Evolutionary conservation across 1,140 invertebrate genomes (phyloP).

Genomic region (Belonocnema kinseyi): DNA sequence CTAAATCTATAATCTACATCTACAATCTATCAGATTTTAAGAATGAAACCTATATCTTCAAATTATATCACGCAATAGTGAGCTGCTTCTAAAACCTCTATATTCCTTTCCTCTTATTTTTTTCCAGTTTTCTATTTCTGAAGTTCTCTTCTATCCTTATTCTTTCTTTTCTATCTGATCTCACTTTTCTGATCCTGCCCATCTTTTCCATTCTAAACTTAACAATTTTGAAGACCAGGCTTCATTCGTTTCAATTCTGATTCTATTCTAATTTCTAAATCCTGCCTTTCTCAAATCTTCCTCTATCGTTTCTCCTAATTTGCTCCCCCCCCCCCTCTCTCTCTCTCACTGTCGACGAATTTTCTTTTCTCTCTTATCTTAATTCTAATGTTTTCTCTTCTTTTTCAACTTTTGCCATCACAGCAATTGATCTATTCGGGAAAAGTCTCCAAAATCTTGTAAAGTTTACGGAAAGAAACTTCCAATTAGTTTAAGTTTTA

Average conservation of each 20-base stretch:
- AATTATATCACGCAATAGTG: neutral
- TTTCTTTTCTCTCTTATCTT: neutral
- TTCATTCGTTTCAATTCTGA: neutral
- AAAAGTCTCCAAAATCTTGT: neutral
- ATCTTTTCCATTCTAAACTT: constrained; percentile 1
- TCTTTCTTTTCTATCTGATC: constrained; percentile 31
- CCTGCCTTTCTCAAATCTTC: constrained; percentile 1
- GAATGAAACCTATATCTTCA: neutral
- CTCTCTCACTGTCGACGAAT: neutral
- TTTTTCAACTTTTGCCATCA: constrained; percentile 52
- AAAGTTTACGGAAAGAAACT: neutral
- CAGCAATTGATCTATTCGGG: constrained; percentile 50
- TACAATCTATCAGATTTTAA: neutral
- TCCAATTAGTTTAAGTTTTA: constrained; percentile 15
- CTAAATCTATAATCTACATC: too few relatives aligned
- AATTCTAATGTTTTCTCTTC: constrained; percentile 18
- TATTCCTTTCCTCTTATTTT: constrained; percentile 31
- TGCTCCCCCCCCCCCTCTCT: constrained; percentile 31
- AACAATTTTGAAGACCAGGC: neutral
- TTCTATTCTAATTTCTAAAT: neutral
- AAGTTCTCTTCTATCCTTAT: neutral
- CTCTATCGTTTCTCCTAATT: constrained; percentile 34
- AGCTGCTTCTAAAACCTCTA: neutral
- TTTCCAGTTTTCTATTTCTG: neutral
- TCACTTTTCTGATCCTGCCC: constrained; percentile 9